phyloP scores from a whole-genome alignment of 2,888 invertebrate species.

The Tyria jacobaeae region DNA sequence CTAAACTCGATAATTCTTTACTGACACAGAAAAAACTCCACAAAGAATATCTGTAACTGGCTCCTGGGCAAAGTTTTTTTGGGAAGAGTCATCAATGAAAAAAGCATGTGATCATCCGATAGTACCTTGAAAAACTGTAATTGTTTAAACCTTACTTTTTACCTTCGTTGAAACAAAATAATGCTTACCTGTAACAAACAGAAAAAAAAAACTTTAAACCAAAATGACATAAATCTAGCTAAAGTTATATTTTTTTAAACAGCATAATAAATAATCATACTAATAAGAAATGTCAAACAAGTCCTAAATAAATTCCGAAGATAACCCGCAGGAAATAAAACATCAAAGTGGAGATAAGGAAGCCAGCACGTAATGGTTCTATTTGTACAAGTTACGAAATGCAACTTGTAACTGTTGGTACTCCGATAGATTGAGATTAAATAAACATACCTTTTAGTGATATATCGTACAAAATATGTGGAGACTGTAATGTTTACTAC shows the following conservation, averaged over 20 bases:
- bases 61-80: too few relatives aligned
- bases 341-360: conserved; percentile 74
- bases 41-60: too few relatives aligned
- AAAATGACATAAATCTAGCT: background rate
- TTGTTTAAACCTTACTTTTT: background rate
- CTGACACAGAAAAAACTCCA: too few relatives aligned
- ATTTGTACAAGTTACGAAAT: conserved; percentile 58
- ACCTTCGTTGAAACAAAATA: background rate
- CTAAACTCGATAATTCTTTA: too few relatives aligned
- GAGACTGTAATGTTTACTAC: background rate
- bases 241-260: background rate
- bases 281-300: conserved; percentile 52
- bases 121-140: background rate
- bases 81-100: too few relatives aligned
- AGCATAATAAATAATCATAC: conserved; percentile 11
- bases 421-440: conserved; percentile 20
- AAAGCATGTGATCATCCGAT: background rate
- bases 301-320: conserved; percentile 59
- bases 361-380: conserved; percentile 46
- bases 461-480: conserved; percentile 1
- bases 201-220: conserved; percentile 3
- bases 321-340: conserved; percentile 80
- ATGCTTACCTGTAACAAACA: conserved; percentile 13
- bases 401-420: conserved; percentile 27
- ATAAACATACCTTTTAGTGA: conserved; percentile 14